A percentile compares a stretch with the other conserved stretches of the same genome.
phyloP scores from a whole-genome alignment of 2,888 invertebrate genomes.

The Augochlorella aurata region DNA sequence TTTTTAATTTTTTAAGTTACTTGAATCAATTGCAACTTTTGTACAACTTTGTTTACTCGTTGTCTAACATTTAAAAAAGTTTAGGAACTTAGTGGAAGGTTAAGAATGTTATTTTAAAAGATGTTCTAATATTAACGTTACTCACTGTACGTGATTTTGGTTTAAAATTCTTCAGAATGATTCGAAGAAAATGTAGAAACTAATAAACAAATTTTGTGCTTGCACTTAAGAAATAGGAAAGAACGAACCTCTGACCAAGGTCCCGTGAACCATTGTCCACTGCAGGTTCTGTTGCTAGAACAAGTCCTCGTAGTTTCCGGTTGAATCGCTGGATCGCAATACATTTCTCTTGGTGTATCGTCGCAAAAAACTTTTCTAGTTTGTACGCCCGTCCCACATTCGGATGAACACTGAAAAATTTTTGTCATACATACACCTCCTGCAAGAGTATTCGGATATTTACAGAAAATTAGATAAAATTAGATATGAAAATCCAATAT shows the following conservation, averaged over 20 bases:
- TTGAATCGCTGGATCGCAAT: slow-evolving; percentile 84
- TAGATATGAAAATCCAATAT: too few relatives aligned
- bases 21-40: too few relatives aligned
- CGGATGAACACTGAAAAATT: slow-evolving; percentile 86
- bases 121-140: too few relatives aligned
- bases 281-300: slow-evolving; percentile 87
- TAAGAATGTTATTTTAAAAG: too few relatives aligned
- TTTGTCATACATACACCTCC: background rate
- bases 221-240: too few relatives aligned
- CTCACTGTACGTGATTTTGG: too few relatives aligned
- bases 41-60: too few relatives aligned
- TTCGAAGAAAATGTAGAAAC: background rate
- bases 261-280: slow-evolving; percentile 92
- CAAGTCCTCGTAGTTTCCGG: slow-evolving; percentile 88
- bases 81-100: too few relatives aligned
- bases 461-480: too few relatives aligned
- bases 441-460: background rate
- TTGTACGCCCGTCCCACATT: slow-evolving; percentile 90
- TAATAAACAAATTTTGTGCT: background rate
- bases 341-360: slow-evolving; percentile 81
- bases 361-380: slow-evolving; percentile 88
- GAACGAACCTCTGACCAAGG: slow-evolving; percentile 84
- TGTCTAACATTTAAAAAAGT: too few relatives aligned
- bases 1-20: too few relatives aligned
- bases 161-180: too few relatives aligned